Evolutionary conservation across 1,140 invertebrate species (phyloP), one percentile per base, ranked within the genome.

Genomic region (Dendrolimus punctatus): DNA sequence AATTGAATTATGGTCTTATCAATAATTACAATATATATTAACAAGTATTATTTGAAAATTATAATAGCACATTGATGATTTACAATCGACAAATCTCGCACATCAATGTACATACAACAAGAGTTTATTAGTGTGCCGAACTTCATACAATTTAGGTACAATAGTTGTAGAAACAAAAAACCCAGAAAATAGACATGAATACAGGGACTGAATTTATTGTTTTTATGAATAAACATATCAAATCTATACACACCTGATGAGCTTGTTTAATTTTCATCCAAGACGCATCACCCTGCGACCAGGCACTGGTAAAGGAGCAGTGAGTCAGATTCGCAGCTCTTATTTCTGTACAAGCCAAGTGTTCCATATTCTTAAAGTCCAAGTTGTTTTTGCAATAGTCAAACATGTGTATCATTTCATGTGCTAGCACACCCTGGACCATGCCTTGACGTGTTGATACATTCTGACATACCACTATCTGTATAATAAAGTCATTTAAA

Each of bases 401-500:
- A 82, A 98, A 99, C 95, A 98, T 98, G 80, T 99, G 98, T 44
- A 98, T 93, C 89, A 99, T 91, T 87, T 99, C 98, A 82, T 99
- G 98, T 2, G 92, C 91, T 4, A 99, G 73, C 6, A 96, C 93
- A 56, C 92, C 92, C 78, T 94, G 92, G 1, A 96, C 90, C 66
- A 91, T 88, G 5, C 90, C 90, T 77, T 91, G 80, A 42, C 82
- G 88, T 46, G 68, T 88, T 8, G 91, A 91, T 49, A 91, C 90
- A 89, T 99, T 99, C 76, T 98, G 95, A 71, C 97, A 99, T 7
- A 99, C 89, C 6, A 99, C 93, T 58, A 98, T 92, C 92, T 98
- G 78, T 8, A 87, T 86, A 72, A 68, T 23, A 48, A 48, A 43
- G 44, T 51, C 5, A 37, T 8, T 6, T 50, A 8, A 36, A 43